Percentiles rank a stretch among this genome's conserved stretches.
phyloP scores from a whole-genome alignment of 2,797 vertebrate genomes.

The Mormyrops boulengeri region DNA sequence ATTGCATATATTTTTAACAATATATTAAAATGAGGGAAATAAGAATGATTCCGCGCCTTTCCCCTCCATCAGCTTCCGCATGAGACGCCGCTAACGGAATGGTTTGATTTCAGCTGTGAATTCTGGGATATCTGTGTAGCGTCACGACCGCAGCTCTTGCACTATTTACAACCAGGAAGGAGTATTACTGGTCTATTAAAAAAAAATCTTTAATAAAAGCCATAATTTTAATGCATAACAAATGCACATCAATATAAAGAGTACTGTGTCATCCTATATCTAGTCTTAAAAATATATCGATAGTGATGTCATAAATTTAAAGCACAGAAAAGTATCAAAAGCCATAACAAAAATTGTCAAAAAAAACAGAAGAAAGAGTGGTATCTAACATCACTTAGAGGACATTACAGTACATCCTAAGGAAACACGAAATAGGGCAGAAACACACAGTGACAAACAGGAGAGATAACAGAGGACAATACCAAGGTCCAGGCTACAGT shows the following conservation, averaged over 20 bases:
- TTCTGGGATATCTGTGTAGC: neutral
- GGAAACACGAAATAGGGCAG: neutral
- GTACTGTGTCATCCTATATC: neutral
- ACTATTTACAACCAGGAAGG: neutral
- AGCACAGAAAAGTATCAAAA: no score
- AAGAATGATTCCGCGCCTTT: neutral
- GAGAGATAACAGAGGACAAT: neutral
- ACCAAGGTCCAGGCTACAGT: neutral
- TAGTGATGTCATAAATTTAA: neutral
- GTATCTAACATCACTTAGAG: neutral
- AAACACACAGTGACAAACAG: neutral
- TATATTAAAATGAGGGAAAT: neutral
- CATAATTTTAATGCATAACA: neutral
- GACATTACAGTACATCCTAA: neutral
- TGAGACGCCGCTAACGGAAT: neutral
- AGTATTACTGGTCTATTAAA: neutral
- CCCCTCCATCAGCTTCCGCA: neutral
- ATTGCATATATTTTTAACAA: neutral
- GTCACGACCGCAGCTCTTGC: neutral
- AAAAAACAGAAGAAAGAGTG: neutral
- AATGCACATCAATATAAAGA: neutral
- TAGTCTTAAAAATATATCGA: neutral
- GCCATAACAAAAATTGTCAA: neutral
- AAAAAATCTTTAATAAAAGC: neutral
- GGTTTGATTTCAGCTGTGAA: neutral